These are phyloP conservation scores for Platichthys flesus DNA, from an alignment of 2,113 vertebrate genomes.

Conservation along the genomic window DNA sequence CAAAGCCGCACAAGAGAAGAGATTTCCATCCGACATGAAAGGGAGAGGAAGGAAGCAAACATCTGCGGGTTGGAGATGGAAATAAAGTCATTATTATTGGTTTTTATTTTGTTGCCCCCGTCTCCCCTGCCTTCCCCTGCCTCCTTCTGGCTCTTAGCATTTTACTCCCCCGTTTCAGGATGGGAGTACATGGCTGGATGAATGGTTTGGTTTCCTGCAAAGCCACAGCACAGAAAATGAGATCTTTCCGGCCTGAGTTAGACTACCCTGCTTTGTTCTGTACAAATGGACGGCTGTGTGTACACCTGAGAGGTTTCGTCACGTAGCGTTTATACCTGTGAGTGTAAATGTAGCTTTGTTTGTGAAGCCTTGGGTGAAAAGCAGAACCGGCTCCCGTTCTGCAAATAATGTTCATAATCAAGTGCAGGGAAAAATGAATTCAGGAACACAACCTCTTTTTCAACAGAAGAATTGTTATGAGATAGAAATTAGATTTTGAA, in stretches of 20 bases:
- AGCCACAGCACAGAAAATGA: constrained; percentile 75
- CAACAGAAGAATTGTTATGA: not conserved
- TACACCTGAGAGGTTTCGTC: constrained; percentile 61
- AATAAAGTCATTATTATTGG: constrained; percentile 78
- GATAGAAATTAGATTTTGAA: constrained; percentile 20
- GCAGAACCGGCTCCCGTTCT: not conserved
- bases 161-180: constrained; percentile 82
- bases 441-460: not conserved
- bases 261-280: constrained; percentile 63
- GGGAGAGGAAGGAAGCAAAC: constrained; percentile 79
- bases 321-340: constrained; percentile 2
- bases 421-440: constrained; percentile 4
- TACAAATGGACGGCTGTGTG: constrained; percentile 20
- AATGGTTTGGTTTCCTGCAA: constrained; percentile 81
- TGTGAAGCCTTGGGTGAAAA: not conserved
- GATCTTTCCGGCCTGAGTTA: constrained; percentile 79
- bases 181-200: constrained; percentile 84
- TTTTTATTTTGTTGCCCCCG: constrained; percentile 77
- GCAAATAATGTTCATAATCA: not conserved
- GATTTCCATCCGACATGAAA: constrained; percentile 78
- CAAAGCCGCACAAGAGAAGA: constrained; percentile 57
- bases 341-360: not conserved
- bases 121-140: constrained; percentile 36
- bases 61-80: constrained; percentile 75
- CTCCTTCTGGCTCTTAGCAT: constrained; percentile 63